Conservation (phyloP, 1,140 invertebrate genomes). For the Bicyclus anynana region DNA sequence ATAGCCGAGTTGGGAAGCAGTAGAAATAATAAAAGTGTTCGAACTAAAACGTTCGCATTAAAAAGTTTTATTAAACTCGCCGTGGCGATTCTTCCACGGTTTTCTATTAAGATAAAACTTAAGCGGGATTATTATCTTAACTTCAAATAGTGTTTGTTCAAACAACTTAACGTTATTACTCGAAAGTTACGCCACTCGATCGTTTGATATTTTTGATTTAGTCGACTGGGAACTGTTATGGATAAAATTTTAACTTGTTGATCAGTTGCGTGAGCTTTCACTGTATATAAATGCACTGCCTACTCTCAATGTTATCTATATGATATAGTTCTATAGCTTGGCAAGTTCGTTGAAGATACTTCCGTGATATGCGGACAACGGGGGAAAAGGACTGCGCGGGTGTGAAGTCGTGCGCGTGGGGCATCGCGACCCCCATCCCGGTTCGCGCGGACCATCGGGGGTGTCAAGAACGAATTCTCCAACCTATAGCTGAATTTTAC, state of each 20-base stretch:
- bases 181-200: background rate
- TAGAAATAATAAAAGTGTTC: background rate
- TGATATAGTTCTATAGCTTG: too few species aligned
- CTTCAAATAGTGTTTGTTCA: background rate
- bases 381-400: too few species aligned
- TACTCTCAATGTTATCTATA: too few species aligned
- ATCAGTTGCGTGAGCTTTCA: background rate
- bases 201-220: background rate
- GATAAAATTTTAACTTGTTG: background rate
- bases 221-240: background rate
- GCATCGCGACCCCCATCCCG: too few species aligned
- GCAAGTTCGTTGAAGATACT: too few species aligned
- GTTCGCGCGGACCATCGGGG: too few species aligned
- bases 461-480: too few species aligned
- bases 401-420: too few species aligned
- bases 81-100: background rate
- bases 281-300: too few species aligned
- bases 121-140: conserved; percentile 3
- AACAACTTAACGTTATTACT: background rate
- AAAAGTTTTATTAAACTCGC: conserved; percentile 3
- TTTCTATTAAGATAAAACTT: conserved; percentile 9
- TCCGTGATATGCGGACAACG: too few species aligned
- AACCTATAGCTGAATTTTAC: too few species aligned
- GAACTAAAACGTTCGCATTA: conserved; percentile 2
- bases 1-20: background rate